These are phyloP conservation scores for Dinothrombium tinctorium DNA, from an alignment of 1,140 invertebrate genomes.

Conservation along the genomic window DNA sequence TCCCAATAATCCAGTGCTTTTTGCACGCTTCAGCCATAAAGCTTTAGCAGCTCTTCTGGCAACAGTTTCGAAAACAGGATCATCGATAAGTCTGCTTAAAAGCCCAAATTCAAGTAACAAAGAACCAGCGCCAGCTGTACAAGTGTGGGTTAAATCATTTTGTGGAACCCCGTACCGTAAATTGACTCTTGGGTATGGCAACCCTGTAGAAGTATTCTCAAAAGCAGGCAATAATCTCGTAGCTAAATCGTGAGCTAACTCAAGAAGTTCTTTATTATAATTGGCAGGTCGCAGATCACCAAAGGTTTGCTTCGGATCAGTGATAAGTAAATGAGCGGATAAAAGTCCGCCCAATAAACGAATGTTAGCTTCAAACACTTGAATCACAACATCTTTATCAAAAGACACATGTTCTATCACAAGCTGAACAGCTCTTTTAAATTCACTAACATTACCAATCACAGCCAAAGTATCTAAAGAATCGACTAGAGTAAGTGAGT, in stretches of 20 bases:
- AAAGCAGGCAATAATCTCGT: conserved; percentile 34
- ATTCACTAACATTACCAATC: conserved; percentile 30
- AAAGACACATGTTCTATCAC: conserved; percentile 35
- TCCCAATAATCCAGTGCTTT: conserved; percentile 37
- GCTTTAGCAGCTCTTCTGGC: conserved; percentile 30
- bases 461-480: conserved; percentile 29
- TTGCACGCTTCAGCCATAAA: conserved; percentile 31
- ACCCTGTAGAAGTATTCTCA: conserved; percentile 29
- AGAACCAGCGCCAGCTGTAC: conserved; percentile 38
- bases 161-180: conserved; percentile 29
- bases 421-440: conserved; percentile 33
- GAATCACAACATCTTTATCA: conserved; percentile 36
- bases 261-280: conserved; percentile 34
- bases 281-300: conserved; percentile 29
- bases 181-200: conserved; percentile 39
- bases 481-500: conserved; percentile 30
- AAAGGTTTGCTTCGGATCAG: conserved; percentile 30
- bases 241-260: conserved; percentile 35
- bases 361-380: conserved; percentile 33
- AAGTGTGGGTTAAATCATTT: conserved; percentile 30
- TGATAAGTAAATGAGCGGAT: conserved; percentile 40
- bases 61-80: conserved; percentile 34
- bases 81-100: conserved; percentile 31
- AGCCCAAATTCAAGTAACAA: conserved; percentile 39
- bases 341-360: conserved; percentile 37